Conservation (phyloP, 2,888 invertebrate species). For the Yponomeuta plumbellus region DNA sequence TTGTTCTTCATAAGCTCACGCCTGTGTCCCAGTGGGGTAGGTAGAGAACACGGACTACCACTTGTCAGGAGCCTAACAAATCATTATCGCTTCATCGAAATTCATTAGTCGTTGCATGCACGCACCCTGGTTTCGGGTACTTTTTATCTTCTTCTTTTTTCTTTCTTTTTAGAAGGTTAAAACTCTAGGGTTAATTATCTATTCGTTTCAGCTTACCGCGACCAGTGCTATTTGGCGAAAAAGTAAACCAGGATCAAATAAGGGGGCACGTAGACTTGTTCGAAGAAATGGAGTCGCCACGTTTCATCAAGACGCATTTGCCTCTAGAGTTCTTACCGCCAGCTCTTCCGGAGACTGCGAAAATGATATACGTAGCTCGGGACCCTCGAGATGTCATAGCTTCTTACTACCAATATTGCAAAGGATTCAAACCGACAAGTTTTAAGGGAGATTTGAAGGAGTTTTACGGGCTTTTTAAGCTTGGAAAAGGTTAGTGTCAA, state of each 20-base stretch:
- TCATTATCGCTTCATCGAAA: too few species aligned
- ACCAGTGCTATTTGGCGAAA: background rate
- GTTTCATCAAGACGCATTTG: conserved; percentile 80
- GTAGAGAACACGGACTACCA: too few species aligned
- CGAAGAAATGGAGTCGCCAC: conserved; percentile 36
- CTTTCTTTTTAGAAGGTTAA: background rate
- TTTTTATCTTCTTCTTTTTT: too few species aligned
- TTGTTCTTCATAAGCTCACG: too few species aligned
- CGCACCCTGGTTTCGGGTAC: too few species aligned
- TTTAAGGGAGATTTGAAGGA: conserved; percentile 80
- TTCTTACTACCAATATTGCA: conserved; percentile 88
- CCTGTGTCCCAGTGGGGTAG: too few species aligned
- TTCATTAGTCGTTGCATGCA: too few species aligned
- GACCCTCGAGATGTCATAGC: conserved; percentile 92
- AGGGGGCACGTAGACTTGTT: conserved; percentile 30
- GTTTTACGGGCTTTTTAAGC: conserved; percentile 83
- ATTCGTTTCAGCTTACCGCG: background rate
- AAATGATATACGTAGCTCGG: conserved; percentile 88
- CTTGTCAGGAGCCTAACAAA: too few species aligned
- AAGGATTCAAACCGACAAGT: conserved; percentile 77
- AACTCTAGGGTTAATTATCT: too few species aligned
- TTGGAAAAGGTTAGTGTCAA: conserved; percentile 78
- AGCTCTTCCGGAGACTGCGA: conserved; percentile 67
- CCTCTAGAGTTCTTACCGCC: conserved; percentile 85
- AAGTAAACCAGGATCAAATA: conserved; percentile 74